A percentile compares a stretch with the other conserved stretches of the same genome.
Evolutionary conservation across 2,797 vertebrate species (phyloP).

Genomic region (Melanotaenia parkinsoni): DNA sequence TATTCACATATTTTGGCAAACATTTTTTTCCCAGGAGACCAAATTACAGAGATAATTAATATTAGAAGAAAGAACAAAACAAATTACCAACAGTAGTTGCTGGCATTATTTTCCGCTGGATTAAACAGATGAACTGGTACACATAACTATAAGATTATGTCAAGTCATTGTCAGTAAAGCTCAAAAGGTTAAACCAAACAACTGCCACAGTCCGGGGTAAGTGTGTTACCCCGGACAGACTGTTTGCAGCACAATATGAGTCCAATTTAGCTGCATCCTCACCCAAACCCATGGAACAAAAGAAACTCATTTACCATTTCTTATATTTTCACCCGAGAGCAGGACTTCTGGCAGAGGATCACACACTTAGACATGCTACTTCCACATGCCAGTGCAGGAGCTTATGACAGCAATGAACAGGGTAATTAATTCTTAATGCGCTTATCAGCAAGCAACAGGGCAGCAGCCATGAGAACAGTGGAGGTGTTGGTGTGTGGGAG

Average conservation of each 20-base stretch:
- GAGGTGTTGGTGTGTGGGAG: conserved; percentile 69
- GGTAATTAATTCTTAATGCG: conserved; percentile 80
- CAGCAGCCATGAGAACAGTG: conserved; percentile 60
- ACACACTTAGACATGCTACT: conserved; percentile 56
- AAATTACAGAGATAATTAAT: background rate
- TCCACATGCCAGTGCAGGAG: conserved; percentile 57
- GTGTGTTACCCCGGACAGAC: conserved; percentile 41
- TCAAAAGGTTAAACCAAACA: conserved; percentile 41
- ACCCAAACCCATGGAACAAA: conserved; percentile 62
- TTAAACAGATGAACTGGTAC: background rate
- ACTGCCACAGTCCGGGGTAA: conserved; percentile 9
- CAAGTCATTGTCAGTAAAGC: conserved; percentile 3
- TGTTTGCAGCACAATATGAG: conserved; percentile 40
- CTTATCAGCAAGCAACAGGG: conserved; percentile 78
- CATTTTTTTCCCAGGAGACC: background rate
- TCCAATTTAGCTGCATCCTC: conserved; percentile 51
- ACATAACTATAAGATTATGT: background rate
- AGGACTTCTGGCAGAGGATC: conserved; percentile 67
- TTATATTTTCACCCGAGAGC: conserved; percentile 60
- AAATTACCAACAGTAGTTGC: background rate
- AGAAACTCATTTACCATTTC: conserved; percentile 75
- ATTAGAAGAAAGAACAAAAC: background rate
- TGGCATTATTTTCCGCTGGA: background rate
- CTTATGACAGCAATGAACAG: conserved; percentile 61
- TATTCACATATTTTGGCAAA: too few relatives aligned